phyloP scores from a whole-genome alignment of 2,888 invertebrate species.

The Coelopa pilipes region DNA sequence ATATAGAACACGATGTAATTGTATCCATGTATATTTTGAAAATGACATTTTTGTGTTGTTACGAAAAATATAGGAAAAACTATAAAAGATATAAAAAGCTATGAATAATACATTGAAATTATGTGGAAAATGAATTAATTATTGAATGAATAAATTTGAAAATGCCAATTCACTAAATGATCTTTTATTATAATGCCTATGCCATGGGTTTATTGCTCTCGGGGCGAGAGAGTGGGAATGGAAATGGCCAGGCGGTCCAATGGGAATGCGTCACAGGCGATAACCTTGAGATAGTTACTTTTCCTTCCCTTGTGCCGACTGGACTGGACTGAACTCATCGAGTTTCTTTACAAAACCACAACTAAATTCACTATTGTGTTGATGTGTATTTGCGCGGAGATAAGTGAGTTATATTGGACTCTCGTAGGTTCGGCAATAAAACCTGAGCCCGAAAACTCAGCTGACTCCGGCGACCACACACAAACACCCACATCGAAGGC shows the following conservation, averaged over 20 bases:
- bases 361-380: not conserved
- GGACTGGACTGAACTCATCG: not conserved
- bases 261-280: not conserved
- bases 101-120: slow-evolving; percentile 2
- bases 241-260: too few relatives aligned
- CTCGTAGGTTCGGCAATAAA: not conserved
- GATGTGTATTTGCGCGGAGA: not conserved
- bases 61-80: not conserved
- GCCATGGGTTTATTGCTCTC: too few relatives aligned
- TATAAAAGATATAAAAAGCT: too few relatives aligned
- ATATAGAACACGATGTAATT: slow-evolving; percentile 6
- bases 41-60: slow-evolving; percentile 19
- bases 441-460: not conserved
- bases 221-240: too few relatives aligned
- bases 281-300: slow-evolving; percentile 25
- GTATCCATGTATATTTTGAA: not conserved
- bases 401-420: not conserved
- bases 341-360: too few relatives aligned
- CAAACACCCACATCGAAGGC: too few relatives aligned
- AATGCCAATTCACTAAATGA: too few relatives aligned
- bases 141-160: slow-evolving; percentile 24
- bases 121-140: slow-evolving; percentile 4
- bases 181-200: too few relatives aligned
- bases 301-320: not conserved
- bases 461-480: not conserved